Conservation (phyloP, 1,140 invertebrate species). For the Bombus soroeensis region DNA sequence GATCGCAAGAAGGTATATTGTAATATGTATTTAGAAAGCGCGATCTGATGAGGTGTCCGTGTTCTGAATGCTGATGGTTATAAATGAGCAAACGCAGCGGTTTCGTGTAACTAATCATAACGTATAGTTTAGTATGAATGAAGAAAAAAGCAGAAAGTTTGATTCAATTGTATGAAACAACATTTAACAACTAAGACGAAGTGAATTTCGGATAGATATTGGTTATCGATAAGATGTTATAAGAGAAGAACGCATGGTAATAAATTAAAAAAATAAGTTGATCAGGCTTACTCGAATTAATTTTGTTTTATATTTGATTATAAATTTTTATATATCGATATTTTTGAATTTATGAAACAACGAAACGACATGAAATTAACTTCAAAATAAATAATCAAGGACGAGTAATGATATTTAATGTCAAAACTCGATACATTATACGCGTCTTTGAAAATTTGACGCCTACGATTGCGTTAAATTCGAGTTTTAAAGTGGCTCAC, state of each 20-base stretch:
- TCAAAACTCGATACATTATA: neutral
- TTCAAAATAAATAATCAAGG: too few species aligned
- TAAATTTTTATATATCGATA: neutral
- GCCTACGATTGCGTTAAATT: constrained; percentile 31
- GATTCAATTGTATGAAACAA: neutral
- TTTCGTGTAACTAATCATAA: neutral
- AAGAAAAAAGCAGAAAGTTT: neutral
- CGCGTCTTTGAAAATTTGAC: neutral
- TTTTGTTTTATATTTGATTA: neutral
- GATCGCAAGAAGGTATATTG: neutral
- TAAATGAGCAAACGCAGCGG: neutral
- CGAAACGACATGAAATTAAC: too few species aligned
- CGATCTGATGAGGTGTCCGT: neutral
- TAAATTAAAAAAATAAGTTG: constrained; percentile 21
- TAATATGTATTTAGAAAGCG: constrained; percentile 38
- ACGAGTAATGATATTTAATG: neutral
- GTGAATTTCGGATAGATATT: neutral
- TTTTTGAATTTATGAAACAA: too few species aligned
- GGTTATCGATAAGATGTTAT: neutral
- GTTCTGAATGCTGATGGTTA: constrained; percentile 21
- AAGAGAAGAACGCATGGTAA: neutral
- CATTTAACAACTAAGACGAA: neutral
- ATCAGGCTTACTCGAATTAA: constrained; percentile 3
- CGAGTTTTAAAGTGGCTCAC: constrained; percentile 35
- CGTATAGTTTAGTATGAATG: neutral